phyloP scores from a whole-genome alignment of 1,140 invertebrate species.

The Zaprionus camerounensis region DNA sequence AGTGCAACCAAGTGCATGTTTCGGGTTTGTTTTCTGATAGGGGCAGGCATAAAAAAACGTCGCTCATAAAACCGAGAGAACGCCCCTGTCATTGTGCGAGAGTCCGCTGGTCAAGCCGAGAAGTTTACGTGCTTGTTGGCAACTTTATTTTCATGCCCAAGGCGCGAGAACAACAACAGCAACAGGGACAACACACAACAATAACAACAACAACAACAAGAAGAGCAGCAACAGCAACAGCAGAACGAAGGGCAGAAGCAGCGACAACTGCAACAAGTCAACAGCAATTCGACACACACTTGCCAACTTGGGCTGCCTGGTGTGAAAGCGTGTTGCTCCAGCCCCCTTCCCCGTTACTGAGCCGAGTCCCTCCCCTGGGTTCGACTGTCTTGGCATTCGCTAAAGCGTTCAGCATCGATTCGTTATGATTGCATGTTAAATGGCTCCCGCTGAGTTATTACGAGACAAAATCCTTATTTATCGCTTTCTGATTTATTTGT shows the following conservation, averaged over 20 bases:
- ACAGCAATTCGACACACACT: slow-evolving; percentile 79
- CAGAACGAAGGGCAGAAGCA: slow-evolving; percentile 39
- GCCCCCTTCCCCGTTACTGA: slow-evolving; percentile 9
- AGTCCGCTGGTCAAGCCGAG: slow-evolving; percentile 18
- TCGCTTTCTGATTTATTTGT: slow-evolving; percentile 84
- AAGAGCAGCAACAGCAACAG: slow-evolving; percentile 8
- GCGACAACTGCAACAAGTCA: slow-evolving; percentile 75
- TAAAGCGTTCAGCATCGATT: slow-evolving; percentile 84
- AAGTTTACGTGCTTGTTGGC: slow-evolving; percentile 54
- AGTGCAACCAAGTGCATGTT: slow-evolving; percentile 74
- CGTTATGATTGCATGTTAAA: slow-evolving; percentile 84
- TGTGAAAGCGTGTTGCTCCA: slow-evolving; percentile 73
- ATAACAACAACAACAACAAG: neutral
- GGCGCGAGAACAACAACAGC: slow-evolving; percentile 57
- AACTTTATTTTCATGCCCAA: slow-evolving; percentile 74
- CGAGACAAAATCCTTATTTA: slow-evolving; percentile 84
- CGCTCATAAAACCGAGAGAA: slow-evolving; percentile 59
- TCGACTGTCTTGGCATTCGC: slow-evolving; percentile 36
- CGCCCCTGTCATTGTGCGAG: slow-evolving; percentile 64
- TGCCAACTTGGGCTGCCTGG: slow-evolving; percentile 72
- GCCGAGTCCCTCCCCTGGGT: neutral
- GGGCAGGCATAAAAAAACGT: slow-evolving; percentile 54
- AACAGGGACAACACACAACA: slow-evolving; percentile 12
- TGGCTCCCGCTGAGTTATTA: slow-evolving; percentile 84
- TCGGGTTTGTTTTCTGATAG: slow-evolving; percentile 42